Conservation (phyloP, 2,797 vertebrate genomes). For the Taenioides sp. region DNA sequence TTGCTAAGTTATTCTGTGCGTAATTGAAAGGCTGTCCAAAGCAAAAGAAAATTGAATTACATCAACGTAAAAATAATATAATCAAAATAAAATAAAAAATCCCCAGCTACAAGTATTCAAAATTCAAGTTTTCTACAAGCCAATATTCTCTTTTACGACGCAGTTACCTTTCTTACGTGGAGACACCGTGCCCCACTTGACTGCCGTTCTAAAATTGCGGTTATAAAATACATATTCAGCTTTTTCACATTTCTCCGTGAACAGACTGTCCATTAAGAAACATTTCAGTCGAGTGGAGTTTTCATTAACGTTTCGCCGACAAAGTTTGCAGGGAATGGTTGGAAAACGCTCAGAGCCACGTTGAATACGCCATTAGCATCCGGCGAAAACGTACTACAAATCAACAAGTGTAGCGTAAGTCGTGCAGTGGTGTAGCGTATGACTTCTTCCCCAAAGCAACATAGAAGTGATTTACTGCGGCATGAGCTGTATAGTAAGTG, state of each 20-base stretch:
- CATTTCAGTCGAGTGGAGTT: background rate
- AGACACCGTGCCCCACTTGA: background rate
- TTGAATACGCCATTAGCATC: conserved; percentile 3
- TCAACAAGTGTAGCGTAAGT: background rate
- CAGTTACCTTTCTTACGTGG: background rate
- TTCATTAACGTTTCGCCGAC: background rate
- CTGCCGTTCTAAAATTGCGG: background rate
- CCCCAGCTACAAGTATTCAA: too few relatives aligned
- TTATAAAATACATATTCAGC: conserved; percentile 3
- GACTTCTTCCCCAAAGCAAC: background rate
- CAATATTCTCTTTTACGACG: too few relatives aligned
- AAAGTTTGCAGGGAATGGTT: background rate
- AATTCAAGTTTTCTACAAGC: too few relatives aligned
- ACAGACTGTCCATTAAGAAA: conserved; percentile 2
- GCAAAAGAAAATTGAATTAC: too few relatives aligned
- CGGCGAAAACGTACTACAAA: background rate
- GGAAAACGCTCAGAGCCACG: background rate
- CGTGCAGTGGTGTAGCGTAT: background rate
- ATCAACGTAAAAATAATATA: too few relatives aligned
- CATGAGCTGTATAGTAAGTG: background rate
- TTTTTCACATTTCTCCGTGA: background rate
- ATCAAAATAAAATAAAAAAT: too few relatives aligned
- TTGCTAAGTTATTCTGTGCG: too few relatives aligned
- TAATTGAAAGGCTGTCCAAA: too few relatives aligned
- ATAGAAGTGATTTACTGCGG: background rate